Evolutionary conservation across 1,140 invertebrate genomes (phyloP).

Genomic region (Meloidogyne hapla): DNA sequence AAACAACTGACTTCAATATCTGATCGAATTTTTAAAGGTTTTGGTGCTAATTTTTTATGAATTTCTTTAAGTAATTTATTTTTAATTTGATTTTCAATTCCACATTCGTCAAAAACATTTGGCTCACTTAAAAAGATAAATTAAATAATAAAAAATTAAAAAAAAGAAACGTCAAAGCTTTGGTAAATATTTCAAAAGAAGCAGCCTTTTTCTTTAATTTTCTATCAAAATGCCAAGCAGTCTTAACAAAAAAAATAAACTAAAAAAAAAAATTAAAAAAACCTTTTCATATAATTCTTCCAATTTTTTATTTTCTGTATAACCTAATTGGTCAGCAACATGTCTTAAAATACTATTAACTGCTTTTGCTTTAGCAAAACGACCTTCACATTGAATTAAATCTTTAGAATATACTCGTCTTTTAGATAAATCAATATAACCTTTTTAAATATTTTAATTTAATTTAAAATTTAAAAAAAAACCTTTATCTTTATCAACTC

Average conservation of each 20-base stretch:
- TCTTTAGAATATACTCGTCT: constrained; percentile 95
- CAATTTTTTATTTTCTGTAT: constrained; percentile 83
- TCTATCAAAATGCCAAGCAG: constrained; percentile 98
- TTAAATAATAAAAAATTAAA: too few species aligned
- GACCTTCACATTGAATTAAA: constrained; percentile 93
- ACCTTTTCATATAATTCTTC: constrained; percentile 87
- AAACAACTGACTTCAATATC: constrained; percentile 97
- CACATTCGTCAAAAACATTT: constrained; percentile 90
- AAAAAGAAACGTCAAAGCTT: constrained; percentile 79
- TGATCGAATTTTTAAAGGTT: constrained; percentile 82
- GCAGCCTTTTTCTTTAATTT: constrained; percentile 93
- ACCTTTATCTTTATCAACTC: constrained; percentile 99
- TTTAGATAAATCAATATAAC: constrained; percentile 99
- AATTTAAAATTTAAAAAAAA: constrained; percentile 36
- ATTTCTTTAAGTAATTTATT: constrained; percentile 90
- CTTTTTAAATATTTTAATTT: constrained; percentile 67
- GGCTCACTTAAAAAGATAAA: constrained; percentile 73
- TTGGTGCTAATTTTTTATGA: constrained; percentile 89
- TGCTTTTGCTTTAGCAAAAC: constrained; percentile 96
- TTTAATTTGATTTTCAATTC: constrained; percentile 86
- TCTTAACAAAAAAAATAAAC: constrained; percentile 65
- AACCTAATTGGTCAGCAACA: constrained; percentile 89
- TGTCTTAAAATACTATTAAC: constrained; percentile 91
- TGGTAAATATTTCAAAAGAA: constrained; percentile 97
- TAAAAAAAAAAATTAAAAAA: neutral